Evolutionary conservation across 2,113 vertebrate genomes (phyloP), one percentile per base, ranked within the genome.

Genomic region (Herpetotheres cachinnans): DNA sequence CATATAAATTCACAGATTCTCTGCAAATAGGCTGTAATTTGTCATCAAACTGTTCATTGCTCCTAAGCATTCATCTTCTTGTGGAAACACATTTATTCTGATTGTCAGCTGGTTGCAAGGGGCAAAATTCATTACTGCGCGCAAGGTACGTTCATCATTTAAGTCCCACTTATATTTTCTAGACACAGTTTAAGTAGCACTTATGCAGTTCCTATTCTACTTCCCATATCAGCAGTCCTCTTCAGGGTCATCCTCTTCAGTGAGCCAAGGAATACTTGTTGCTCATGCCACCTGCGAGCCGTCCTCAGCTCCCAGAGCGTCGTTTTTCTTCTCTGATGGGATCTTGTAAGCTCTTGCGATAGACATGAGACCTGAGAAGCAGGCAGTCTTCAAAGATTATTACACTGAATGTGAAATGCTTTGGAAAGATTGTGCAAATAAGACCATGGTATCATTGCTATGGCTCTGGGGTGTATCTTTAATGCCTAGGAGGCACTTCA

Each of bases 321-420:
- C 1, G 6, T 25, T 94, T 89, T 79, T 73, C 81, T 80, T 93
- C 93, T 91, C 89, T 83, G 72, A 29, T 56, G 86, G 91, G 69
- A 71, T 84, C 36, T 16, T 88, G 78, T 65, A 82, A 87, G 78
- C 76, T 96, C 89, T 89, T 80, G 96, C 0, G 2, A 74, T 65
- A 87, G 65, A 20, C 61, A 56, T 12, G 81, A 93, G 78, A 91
- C 91, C 89, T 85, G 87, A 93, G 95, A 69, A 96, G 89, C 89
- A 63, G 40, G 73, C 72, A 95, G 86, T 63, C 95, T 92, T 94
- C 89, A 70, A 73, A 94, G 80, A 52, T 95, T 89, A 56, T 89
- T 65, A 87, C 61, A 85, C 56, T 6, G n/a, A 82, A 87, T 9
- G 38, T 26, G 55, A 79, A 69, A 73, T 49, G 50, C 55, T 59